A percentile compares a stretch with the other conserved stretches of the same genome.
Evolutionary conservation across 2,113 vertebrate genomes (phyloP).

Genomic region (Syrmaticus mikado): DNA sequence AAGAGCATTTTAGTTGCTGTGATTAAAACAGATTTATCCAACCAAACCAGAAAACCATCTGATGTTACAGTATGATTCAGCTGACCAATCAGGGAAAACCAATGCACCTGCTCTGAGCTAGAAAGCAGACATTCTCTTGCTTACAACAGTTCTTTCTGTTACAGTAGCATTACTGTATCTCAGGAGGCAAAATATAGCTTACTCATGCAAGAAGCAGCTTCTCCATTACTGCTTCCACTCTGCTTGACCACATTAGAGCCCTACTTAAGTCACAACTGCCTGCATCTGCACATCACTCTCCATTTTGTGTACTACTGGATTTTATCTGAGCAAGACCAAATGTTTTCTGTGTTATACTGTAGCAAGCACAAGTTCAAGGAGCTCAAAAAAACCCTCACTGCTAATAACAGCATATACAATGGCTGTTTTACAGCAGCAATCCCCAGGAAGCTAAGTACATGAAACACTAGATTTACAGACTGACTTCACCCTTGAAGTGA

Average conservation of each 20-base stretch:
- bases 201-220: constrained; percentile 9
- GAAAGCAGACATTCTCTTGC: neutral
- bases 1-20: neutral
- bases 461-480: neutral
- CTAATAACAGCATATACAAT: neutral
- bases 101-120: neutral
- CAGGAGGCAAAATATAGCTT: constrained; percentile 10
- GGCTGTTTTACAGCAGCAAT: neutral
- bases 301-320: neutral
- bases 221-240: neutral
- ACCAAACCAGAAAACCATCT: constrained; percentile 9
- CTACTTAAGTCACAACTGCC: neutral
- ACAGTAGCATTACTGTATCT: neutral
- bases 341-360: neutral
- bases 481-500: neutral
- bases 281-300: neutral
- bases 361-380: neutral
- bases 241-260: neutral
- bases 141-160: neutral
- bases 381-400: neutral
- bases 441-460: neutral
- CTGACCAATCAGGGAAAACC: constrained; percentile 22
- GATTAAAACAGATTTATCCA: constrained; percentile 38
- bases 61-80: constrained; percentile 41
- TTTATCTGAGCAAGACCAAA: neutral